Evolutionary conservation across 2,888 invertebrate genomes (phyloP), one percentile per base, ranked within the genome.

Genomic region (Aproaerema taeniolella): DNA sequence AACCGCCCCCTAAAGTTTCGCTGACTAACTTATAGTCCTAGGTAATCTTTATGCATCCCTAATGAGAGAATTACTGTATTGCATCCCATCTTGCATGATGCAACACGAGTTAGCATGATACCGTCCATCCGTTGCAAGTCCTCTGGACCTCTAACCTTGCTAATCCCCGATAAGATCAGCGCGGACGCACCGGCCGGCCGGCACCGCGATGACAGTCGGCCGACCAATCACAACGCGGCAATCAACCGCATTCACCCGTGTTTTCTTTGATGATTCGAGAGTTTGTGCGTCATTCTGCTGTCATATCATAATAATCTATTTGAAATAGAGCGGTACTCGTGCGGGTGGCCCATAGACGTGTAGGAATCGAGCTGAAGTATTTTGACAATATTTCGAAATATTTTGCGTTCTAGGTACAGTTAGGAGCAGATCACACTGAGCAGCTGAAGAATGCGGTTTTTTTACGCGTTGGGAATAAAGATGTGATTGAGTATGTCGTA

Each of bases 251-350:
- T 60, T 77, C 75, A 71, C 76, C 61, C 61, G 68, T 78, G 66
- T 80, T 80, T 75, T 70, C 69, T 73, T 74, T 69, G 67, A 75
- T 71, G 73, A 73, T 67, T 78, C 59, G 64, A 66, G 68, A 69
- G 65, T 67, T 63, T 63, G 55, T 63, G 46, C 54, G 62, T 67
- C 67, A 66, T 58, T 62, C 61, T 61, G 47, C 54, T 58, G 65
- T 62, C 61, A 66, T 53, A 58, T 49, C 11, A 33, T 14, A n/a
- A n/a, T n/a, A n/a, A n/a, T n/a, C n/a, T n/a, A n/a, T n/a, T n/a
- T 35, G 39, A 30, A 38, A 8, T 34, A 13, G 17, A 33, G 11
- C 17, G 33, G 26, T 12, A 12, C 12, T 36, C 12, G 33, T 47
- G 50, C 64, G 79, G 80, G 81, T 78, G 78, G 81, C 53, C 76